Evolutionary conservation across 2,113 vertebrate species (phyloP), one percentile per base, ranked within the genome.

Genomic region (Hucho hucho): DNA sequence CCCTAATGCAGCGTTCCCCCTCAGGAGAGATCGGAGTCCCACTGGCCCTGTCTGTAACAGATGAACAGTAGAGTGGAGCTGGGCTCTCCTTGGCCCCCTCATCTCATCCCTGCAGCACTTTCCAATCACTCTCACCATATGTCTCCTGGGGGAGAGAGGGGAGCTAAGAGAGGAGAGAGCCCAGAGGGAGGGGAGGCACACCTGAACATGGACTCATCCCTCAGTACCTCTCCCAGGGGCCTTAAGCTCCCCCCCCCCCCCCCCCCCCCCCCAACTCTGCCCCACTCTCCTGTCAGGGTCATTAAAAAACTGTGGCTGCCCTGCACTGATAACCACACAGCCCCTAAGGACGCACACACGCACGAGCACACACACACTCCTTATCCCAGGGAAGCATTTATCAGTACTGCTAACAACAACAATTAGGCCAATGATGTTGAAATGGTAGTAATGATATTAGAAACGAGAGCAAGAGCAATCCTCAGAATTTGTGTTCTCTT

Each of bases 91-190:
- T 28, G 76, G 83, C 82, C 81, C 75, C 53, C 14, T 12, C 83
- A 20, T 43, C 37, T 43, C 37, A 43, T 18, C 46, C 26, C 64
- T 29, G 81, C 37, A 58, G 69, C 49, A 86, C 87, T 82, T 83
- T 87, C 81, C 83, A 87, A 90, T 90, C 87, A 87, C 88, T 89
- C 89, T 77, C 84, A 82, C 87, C 90, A 91, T 87, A 89, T 89
- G 90, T 84, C 88, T 91, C 85, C 82, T 76, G 82, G 83, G 84
- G 84, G 81, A 84, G 79, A 13, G 58, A 32, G 37, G 37, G 37
- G 7, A 43, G 7, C 37, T 43, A 37, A 37, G 70, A 29, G 71
- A 24, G 32, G 43, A 46, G 25, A 37, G 77, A 65, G 37, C 16
- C 2, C 24, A 11, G 37, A 69, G 67, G 70, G 43, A 72, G 43